Evolutionary conservation across 2,797 vertebrate genomes (phyloP), one percentile per base, ranked within the genome.

Genomic region (Tragopan temminckii): DNA sequence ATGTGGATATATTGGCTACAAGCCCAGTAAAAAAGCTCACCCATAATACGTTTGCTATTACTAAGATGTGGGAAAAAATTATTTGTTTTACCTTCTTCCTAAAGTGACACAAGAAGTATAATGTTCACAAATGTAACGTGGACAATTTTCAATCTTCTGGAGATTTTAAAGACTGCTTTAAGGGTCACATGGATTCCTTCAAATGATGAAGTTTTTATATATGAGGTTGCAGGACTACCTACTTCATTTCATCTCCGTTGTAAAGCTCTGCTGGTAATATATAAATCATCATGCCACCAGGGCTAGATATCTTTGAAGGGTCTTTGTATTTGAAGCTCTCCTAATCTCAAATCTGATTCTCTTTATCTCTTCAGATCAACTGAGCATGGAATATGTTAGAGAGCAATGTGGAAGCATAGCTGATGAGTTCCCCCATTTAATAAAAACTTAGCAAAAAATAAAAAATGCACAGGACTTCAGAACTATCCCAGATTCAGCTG

Each of bases 351-450:
- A 88, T 85, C 77, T 85, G 66, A 82, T 58, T 81, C 77, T 69
- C 42, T 91, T 85, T 88, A 80, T 75, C 57, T 80, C 62, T 86
- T 88, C 80, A 79, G 86, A 89, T 91, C 79, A 77, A 80, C 80
- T 91, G 20, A 92, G 0, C 4, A 66, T 2, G 18, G 29, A 75
- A 12, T 79, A 83, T 35, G 25, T 69, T 57, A 69, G 67, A 85
- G 50, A 94, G 43, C 36, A 85, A 31, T 9, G 63, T 38, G 40
- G 82, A 87, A 80, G 38, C 76, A 83, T 8, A 91, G 69, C 31
- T 83, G 45, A 52, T 83, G 72, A 35, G 40, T 35, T 88, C 29
- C 43, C 43, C 8, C 20, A 36, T 71, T 85, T 58, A 83, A 85
- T 16, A 78, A 90, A 0, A 5, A 76, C 63, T 33, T 16, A 66